phyloP scores from a whole-genome alignment of 2,888 invertebrate genomes.

The Meghimatium bilineatum region DNA sequence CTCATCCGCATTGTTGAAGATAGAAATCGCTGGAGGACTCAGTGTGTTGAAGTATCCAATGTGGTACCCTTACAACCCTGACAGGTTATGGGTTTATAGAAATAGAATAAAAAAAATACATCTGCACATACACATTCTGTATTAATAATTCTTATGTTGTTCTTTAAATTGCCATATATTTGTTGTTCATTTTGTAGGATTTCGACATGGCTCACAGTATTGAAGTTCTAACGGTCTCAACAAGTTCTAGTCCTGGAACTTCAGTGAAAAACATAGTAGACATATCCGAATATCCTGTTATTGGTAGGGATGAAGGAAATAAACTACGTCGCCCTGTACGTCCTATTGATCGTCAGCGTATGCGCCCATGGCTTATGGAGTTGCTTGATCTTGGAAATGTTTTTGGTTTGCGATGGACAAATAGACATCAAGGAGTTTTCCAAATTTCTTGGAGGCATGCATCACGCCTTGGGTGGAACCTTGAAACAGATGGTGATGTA shows the following conservation, averaged over 20 bases:
- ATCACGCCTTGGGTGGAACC: conserved; percentile 69
- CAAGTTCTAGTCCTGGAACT: conserved; percentile 22
- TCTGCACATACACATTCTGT: background rate
- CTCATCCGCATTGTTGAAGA: too few species aligned
- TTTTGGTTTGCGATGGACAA: conserved; percentile 66
- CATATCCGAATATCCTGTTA: conserved; percentile 13
- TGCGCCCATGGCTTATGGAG: conserved; percentile 71
- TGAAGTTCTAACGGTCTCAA: conserved; percentile 30
- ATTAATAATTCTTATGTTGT: background rate
- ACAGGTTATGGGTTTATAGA: too few species aligned
- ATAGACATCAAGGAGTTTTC: conserved; percentile 60
- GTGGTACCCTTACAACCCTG: too few species aligned
- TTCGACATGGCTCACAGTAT: conserved; percentile 36
- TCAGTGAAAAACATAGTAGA: conserved; percentile 29
- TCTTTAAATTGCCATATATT: background rate
- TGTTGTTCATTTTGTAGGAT: background rate
- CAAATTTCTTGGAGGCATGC: conserved; percentile 73
- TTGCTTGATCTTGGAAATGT: conserved; percentile 60
- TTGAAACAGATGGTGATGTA: conserved; percentile 65
- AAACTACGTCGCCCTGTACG: conserved; percentile 59
- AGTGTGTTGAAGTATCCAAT: too few species aligned
- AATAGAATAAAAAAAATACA: too few species aligned
- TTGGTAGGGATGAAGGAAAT: conserved; percentile 17
- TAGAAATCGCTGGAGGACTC: too few species aligned
- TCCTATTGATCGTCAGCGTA: conserved; percentile 66